Percentiles rank a stretch among this genome's conserved stretches.
These are phyloP conservation scores for Brachymystax lenok DNA, from an alignment of 2,797 vertebrate species.

Conservation along the genomic window DNA sequence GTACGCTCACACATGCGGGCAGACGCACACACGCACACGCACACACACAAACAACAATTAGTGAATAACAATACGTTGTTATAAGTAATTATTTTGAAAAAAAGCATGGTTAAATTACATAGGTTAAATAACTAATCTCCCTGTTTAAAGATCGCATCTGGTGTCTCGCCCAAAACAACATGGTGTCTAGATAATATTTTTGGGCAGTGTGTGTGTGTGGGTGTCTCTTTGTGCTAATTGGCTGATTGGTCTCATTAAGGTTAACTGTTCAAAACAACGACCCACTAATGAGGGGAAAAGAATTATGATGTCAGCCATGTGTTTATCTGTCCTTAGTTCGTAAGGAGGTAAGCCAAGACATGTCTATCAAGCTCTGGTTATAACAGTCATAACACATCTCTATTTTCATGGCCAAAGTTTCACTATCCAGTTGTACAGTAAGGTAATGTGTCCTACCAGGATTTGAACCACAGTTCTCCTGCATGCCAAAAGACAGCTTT, in stretches of 20 bases:
- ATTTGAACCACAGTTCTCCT: too few species aligned
- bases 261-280: not conserved
- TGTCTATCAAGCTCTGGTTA: too few species aligned
- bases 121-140: constrained; percentile 39
- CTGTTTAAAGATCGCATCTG: constrained; percentile 64
- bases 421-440: too few species aligned
- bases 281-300: too few species aligned
- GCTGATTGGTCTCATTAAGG: constrained; percentile 54
- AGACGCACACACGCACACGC: not conserved
- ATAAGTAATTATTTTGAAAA: constrained; percentile 44
- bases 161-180: constrained; percentile 52
- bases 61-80: constrained; percentile 29
- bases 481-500: too few species aligned
- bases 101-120: constrained; percentile 43
- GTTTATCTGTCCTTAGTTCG: too few species aligned
- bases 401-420: too few species aligned
- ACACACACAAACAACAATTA: constrained; percentile 18
- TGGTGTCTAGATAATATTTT: constrained; percentile 51
- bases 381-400: too few species aligned
- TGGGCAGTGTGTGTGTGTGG: constrained; percentile 38
- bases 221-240: constrained; percentile 58
- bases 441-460: too few species aligned
- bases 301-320: too few species aligned
- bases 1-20: not conserved
- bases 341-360: too few species aligned